Percentiles rank a stretch among this genome's conserved stretches.
These are phyloP conservation scores for Tenthredo notha DNA, from an alignment of 2,888 invertebrate species.

Conservation along the genomic window DNA sequence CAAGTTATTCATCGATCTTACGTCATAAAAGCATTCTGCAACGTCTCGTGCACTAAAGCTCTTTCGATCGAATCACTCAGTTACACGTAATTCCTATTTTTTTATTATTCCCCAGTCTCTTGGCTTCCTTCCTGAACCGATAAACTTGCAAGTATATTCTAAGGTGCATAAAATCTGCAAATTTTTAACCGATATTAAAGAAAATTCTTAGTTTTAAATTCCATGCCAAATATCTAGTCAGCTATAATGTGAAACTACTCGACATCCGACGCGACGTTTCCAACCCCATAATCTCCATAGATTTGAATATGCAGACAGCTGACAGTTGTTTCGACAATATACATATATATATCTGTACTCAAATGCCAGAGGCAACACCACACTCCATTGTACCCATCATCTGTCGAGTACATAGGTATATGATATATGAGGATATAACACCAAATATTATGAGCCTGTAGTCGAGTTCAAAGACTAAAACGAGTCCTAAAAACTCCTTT, in stretches of 20 bases:
- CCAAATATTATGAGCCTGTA: neutral
- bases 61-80: slow-evolving; percentile 13
- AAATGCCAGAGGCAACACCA: slow-evolving; percentile 19
- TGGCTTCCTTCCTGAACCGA: neutral
- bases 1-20: neutral
- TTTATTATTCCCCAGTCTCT: neutral
- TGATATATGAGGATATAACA: neutral
- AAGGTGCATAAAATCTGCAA: neutral
- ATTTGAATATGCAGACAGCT: slow-evolving; percentile 1
- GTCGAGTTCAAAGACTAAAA: neutral
- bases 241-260: neutral
- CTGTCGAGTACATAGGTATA: neutral
- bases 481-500: neutral
- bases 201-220: neutral
- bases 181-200: neutral
- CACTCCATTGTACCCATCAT: slow-evolving; percentile 1
- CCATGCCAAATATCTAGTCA: neutral
- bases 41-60: neutral
- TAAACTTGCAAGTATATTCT: neutral
- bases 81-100: neutral
- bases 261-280: neutral
- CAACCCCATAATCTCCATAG: neutral
- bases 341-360: neutral
- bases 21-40: neutral
- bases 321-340: slow-evolving; percentile 8